Conservation (phyloP, 2,113 vertebrate species). For the Polyodon spathula region DNA sequence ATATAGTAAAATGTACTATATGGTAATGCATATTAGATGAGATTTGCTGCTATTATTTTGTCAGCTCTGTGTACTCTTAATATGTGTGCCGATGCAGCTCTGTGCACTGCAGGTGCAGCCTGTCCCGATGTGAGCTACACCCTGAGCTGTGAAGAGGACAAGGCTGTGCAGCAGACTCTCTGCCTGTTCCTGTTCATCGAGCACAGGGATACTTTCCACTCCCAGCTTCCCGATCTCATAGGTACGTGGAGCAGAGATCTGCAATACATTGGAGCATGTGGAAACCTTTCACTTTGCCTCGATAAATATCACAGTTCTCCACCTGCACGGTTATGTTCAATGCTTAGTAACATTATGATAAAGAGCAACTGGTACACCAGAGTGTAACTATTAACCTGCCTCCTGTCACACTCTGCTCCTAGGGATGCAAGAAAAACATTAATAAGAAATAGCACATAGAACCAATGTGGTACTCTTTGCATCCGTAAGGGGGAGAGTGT, state of each 20-base stretch:
- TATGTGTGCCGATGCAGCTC: neutral
- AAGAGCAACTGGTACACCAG: no score
- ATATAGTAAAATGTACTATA: no score
- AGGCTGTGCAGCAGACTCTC: slow-evolving; percentile 44
- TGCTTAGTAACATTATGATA: no score
- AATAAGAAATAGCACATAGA: no score
- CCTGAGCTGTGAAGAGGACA: slow-evolving; percentile 30
- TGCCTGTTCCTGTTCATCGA: slow-evolving; percentile 62
- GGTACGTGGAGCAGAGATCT: slow-evolving; percentile 43
- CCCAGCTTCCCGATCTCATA: slow-evolving; percentile 42
- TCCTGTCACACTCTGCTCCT: no score
- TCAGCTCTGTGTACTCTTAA: neutral
- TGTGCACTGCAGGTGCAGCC: slow-evolving; percentile 40
- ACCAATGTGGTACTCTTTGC: no score
- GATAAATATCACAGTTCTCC: neutral
- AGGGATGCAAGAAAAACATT: no score
- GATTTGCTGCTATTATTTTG: neutral
- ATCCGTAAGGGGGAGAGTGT: no score
- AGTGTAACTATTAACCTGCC: no score
- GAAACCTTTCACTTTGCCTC: neutral
- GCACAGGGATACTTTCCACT: slow-evolving; percentile 51
- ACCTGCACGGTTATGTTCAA: no score
- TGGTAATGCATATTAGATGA: neutral
- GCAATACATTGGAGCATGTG: neutral
- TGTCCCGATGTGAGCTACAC: slow-evolving; percentile 48